Percentiles rank a stretch among this genome's conserved stretches.
These are phyloP conservation scores for Oxyura jamaicensis DNA, from an alignment of 2,113 vertebrate genomes.

Conservation along the genomic window DNA sequence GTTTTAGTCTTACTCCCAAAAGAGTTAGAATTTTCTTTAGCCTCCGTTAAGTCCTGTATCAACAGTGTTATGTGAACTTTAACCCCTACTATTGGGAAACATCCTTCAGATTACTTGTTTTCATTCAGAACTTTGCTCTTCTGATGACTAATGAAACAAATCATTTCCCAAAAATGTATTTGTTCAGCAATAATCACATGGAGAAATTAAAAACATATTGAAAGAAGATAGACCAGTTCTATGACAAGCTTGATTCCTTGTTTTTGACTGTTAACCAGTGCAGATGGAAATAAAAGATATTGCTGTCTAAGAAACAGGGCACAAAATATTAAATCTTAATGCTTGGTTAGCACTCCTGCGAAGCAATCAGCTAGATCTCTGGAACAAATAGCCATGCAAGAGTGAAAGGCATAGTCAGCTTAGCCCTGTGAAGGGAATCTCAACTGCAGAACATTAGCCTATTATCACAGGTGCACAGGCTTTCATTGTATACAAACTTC, in stretches of 20 bases:
- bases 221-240: background rate
- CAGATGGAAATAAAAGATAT: background rate
- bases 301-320: background rate
- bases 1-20: background rate
- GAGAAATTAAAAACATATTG: background rate
- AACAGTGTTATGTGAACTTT: background rate
- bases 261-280: background rate
- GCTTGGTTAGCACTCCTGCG: background rate
- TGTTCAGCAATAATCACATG: background rate
- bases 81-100: background rate
- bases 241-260: background rate
- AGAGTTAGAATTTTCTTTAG: background rate
- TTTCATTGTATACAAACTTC: background rate
- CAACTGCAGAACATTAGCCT: background rate
- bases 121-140: background rate
- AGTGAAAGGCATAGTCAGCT: background rate
- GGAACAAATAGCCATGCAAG: background rate
- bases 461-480: background rate
- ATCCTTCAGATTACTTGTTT: background rate
- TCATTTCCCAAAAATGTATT: background rate
- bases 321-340: background rate
- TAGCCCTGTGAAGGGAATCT: background rate
- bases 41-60: background rate
- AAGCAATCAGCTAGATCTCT: background rate
- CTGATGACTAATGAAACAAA: background rate